These are phyloP conservation scores for Misgurnus anguillicaudatus DNA, from an alignment of 2,113 vertebrate species.

Conservation along the genomic window DNA sequence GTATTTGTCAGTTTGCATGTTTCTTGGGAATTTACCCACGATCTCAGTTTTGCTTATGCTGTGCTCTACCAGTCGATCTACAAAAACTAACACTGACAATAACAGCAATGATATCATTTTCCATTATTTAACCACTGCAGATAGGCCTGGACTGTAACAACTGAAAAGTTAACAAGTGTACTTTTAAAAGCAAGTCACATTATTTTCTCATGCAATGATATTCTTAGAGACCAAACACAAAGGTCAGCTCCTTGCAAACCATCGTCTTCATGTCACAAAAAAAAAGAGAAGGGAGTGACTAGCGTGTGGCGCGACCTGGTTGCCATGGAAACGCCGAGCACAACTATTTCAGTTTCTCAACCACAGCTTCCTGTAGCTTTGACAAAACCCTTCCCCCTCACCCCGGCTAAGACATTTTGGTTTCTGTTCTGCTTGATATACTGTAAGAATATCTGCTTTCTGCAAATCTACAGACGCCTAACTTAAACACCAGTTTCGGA, in stretches of 20 bases:
- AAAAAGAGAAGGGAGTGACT: slow-evolving; percentile 76
- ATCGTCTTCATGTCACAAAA: slow-evolving; percentile 61
- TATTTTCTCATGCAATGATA: background rate
- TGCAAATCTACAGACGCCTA: background rate
- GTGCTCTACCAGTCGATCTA: too few species aligned
- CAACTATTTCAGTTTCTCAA: slow-evolving; percentile 75
- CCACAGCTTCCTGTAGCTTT: slow-evolving; percentile 79
- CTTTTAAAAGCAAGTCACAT: background rate
- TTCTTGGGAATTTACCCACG: too few species aligned
- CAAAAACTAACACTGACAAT: too few species aligned
- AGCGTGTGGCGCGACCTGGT: slow-evolving; percentile 72
- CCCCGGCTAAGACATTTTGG: slow-evolving; percentile 15
- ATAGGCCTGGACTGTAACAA: background rate
- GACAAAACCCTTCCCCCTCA: slow-evolving; percentile 38
- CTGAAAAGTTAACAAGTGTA: background rate
- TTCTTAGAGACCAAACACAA: background rate
- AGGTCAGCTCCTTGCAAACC: background rate
- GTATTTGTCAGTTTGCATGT: too few species aligned
- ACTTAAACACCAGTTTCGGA: background rate
- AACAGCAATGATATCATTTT: background rate
- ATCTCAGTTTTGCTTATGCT: too few species aligned
- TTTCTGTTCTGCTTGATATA: slow-evolving; percentile 34
- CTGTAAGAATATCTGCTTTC: background rate
- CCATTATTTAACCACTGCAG: background rate
- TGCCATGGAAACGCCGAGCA: slow-evolving; percentile 73